Evolutionary conservation across 1,140 invertebrate genomes (phyloP).

Genomic region (Tetramorium parvispinum): DNA sequence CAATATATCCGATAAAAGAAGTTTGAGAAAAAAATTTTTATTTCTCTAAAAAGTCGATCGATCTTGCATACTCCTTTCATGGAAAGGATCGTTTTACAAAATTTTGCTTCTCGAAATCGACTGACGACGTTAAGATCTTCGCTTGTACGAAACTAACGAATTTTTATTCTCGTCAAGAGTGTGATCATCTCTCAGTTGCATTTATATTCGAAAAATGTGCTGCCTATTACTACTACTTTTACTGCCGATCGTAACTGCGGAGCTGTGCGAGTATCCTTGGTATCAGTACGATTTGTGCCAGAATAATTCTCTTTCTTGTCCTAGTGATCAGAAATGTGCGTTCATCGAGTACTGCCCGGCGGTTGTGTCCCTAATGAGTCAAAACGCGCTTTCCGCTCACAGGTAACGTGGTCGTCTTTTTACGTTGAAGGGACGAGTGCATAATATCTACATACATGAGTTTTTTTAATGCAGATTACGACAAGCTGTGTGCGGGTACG

Average conservation of each 20-base stretch:
- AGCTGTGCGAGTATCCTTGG: constrained; percentile 14
- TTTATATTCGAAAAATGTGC: constrained; percentile 19
- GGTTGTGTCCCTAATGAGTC: constrained; percentile 70
- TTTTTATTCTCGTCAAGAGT: constrained; percentile 7
- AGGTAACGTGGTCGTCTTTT: constrained; percentile 66
- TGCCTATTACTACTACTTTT: constrained; percentile 20
- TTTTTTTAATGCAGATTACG: constrained; percentile 72
- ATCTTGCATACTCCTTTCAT: neutral
- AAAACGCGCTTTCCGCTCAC: constrained; percentile 72
- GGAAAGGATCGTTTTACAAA: neutral
- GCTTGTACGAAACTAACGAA: neutral
- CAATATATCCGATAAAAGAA: neutral
- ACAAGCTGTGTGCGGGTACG: constrained; percentile 77
- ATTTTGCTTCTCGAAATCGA: neutral
- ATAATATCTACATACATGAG: neutral
- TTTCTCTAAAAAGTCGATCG: neutral
- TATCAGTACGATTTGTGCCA: constrained; percentile 15
- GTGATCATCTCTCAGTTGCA: neutral
- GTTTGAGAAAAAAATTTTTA: neutral
- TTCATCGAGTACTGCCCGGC: constrained; percentile 71
- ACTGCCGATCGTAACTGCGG: constrained; percentile 30
- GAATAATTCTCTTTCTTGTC: constrained; percentile 68
- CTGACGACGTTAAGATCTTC: neutral
- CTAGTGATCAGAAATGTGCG: constrained; percentile 68
- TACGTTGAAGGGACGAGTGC: neutral